Percentiles rank a stretch among this genome's conserved stretches.
These are phyloP conservation scores for Lithobates sylvaticus DNA, from an alignment of 2,797 vertebrate species.

Conservation along the genomic window DNA sequence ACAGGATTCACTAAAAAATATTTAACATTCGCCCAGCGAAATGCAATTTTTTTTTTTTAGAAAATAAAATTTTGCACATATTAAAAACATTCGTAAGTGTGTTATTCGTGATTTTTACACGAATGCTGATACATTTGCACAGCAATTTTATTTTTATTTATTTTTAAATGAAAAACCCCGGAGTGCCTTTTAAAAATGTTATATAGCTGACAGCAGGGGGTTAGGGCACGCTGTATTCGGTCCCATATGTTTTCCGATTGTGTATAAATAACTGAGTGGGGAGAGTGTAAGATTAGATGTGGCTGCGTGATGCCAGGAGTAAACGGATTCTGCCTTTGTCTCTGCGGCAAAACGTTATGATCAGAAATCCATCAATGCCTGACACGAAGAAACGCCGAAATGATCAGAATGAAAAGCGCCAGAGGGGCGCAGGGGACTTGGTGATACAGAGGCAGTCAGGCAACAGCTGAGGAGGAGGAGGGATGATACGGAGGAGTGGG, in stretches of 20 bases:
- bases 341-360: not conserved
- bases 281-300: not conserved
- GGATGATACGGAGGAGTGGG: constrained; percentile 22
- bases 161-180: too few relatives aligned
- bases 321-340: constrained; percentile 7
- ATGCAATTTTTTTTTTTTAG: too few relatives aligned
- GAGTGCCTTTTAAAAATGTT: too few relatives aligned
- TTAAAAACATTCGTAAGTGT: too few relatives aligned
- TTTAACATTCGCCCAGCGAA: too few relatives aligned
- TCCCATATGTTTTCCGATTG: constrained; percentile 20
- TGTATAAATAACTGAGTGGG: constrained; percentile 2
- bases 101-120: too few relatives aligned
- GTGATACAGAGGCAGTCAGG: constrained; percentile 12
- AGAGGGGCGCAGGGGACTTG: constrained; percentile 45
- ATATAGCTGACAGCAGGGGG: too few relatives aligned
- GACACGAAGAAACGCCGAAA: constrained; percentile 22
- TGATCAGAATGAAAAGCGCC: constrained; percentile 46
- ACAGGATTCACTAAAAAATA: too few relatives aligned
- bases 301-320: not conserved
- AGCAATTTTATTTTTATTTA: too few relatives aligned
- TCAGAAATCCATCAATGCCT: constrained; percentile 38
- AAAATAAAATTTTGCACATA: too few relatives aligned
- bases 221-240: not conserved
- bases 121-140: too few relatives aligned
- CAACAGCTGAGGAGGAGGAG: constrained; percentile 53